A percentile compares a stretch with the other conserved stretches of the same genome.
Conservation (phyloP, 2,888 invertebrate species). For the Meiosimyza platycephala region DNA sequence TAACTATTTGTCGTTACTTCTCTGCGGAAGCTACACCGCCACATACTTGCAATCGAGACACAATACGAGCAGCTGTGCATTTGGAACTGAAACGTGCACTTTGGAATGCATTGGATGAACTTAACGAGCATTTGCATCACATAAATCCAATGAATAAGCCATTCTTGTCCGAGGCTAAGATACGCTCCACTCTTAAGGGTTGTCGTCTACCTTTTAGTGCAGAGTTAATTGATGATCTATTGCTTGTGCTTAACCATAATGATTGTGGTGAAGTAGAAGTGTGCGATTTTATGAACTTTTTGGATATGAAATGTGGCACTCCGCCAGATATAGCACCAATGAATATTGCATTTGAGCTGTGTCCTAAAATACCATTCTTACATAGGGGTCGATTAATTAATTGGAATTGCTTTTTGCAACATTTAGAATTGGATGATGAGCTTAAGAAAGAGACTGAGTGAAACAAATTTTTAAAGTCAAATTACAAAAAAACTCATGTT, state of each 20-base stretch:
- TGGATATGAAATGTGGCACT: constrained; percentile 73
- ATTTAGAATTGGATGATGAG: constrained; percentile 61
- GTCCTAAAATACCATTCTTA: constrained; percentile 63
- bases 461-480: not conserved
- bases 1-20: constrained; percentile 80
- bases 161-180: constrained; percentile 70
- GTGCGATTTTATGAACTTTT: constrained; percentile 76
- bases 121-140: constrained; percentile 72
- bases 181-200: constrained; percentile 76
- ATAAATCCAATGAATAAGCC: constrained; percentile 72
- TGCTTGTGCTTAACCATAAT: constrained; percentile 72
- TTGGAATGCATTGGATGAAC: constrained; percentile 77
- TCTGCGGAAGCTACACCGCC: constrained; percentile 72
- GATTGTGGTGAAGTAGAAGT: constrained; percentile 75
- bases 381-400: constrained; percentile 63
- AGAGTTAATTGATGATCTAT: constrained; percentile 77
- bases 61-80: constrained; percentile 75
- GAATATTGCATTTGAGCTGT: constrained; percentile 64
- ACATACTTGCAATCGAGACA: constrained; percentile 65
- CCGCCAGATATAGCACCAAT: constrained; percentile 62
- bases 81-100: constrained; percentile 77
- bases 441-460: constrained; percentile 48
- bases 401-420: constrained; percentile 61
- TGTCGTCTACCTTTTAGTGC: constrained; percentile 76
- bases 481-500: no score